Evolutionary conservation across 2,888 invertebrate species (phyloP), one percentile per base, ranked within the genome.

Genomic region (Andrena chrysosceles): DNA sequence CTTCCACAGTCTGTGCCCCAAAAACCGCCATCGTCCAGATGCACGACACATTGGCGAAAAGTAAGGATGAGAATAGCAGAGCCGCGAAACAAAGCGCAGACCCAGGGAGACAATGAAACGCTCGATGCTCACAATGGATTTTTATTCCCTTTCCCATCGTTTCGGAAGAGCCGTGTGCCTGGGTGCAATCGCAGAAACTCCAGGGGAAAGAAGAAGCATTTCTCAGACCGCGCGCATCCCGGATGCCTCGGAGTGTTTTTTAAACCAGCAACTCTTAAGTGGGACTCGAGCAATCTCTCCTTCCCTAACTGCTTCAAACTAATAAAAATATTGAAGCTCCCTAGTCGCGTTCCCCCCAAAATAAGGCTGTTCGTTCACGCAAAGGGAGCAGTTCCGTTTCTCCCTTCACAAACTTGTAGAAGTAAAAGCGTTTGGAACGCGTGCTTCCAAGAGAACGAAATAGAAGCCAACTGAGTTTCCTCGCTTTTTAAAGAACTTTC

Each of bases 81-180:
- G 56, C 62, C 56, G 66, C 59, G 64, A 70, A 70, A 82, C 75
- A 75, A 81, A 75, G 83, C 59, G 72, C 52, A 8, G 63, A 74
- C 52, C 1, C 52, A 20, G 20, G 13, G 59, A 60, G 69, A 82
- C 81, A 82, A 81, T 75, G 66, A 66, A n/a, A 48, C 66, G 62
- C 62, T 33, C 54, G 68, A 33, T 48, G 42, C 29, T 49, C 54
- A 69, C 77, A 85, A 82, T 73, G 63, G 72, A 69, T 82, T 82
- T 85, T 85, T 70, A 75, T 85, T 70, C 74, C 79, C 76, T 73
- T 77, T 85, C 81, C 68, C 74, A 81, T 26, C 66, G 62, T 59
- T 56, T 60, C 71, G 26, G 29, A 52, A 20, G 59, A 23, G 26
- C 33, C 62, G 42, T 59, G 72, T 60, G 81, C 35, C 72, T 33